A percentile compares a stretch with the other conserved stretches of the same genome.
phyloP scores from a whole-genome alignment of 2,797 vertebrate species.

The Sebastes kiyomatsui region DNA sequence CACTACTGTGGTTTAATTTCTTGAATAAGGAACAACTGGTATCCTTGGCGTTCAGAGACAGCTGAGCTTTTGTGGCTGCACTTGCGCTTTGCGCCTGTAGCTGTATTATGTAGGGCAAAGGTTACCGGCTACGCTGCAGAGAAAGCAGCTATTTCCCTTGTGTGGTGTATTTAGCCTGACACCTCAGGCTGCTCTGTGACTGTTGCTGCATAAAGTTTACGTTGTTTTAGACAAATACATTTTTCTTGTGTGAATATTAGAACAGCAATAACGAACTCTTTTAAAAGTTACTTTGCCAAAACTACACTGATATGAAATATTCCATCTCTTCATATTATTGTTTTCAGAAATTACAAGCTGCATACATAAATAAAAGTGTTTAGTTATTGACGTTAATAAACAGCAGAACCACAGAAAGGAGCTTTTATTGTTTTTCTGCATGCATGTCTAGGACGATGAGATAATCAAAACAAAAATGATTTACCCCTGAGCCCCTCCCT shows the following conservation, averaged over 20 bases:
- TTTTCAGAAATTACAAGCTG: background rate
- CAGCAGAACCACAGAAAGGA: background rate
- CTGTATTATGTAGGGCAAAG: conserved; percentile 82
- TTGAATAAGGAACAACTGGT: background rate
- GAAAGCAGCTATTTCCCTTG: conserved; percentile 60
- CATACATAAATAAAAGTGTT: background rate
- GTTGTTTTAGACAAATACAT: background rate
- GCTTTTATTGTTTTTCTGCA: background rate
- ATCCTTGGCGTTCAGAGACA: background rate
- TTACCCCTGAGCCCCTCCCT: background rate
- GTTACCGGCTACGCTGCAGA: conserved; percentile 61
- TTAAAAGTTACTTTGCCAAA: background rate
- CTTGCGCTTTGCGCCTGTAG: conserved; percentile 27
- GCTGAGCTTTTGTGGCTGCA: conserved; percentile 16
- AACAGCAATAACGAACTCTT: background rate
- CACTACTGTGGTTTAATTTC: background rate
- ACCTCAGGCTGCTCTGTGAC: conserved; percentile 18
- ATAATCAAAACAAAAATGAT: background rate
- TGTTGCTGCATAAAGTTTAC: background rate
- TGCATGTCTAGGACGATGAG: background rate
- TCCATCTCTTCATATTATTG: background rate
- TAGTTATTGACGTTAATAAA: background rate
- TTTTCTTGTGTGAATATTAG: conserved; percentile 1
- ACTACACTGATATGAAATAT: background rate
- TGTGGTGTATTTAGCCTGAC: conserved; percentile 45